Evolutionary conservation across 2,113 vertebrate species (phyloP).

Genomic region (Ascaphus truei): DNA sequence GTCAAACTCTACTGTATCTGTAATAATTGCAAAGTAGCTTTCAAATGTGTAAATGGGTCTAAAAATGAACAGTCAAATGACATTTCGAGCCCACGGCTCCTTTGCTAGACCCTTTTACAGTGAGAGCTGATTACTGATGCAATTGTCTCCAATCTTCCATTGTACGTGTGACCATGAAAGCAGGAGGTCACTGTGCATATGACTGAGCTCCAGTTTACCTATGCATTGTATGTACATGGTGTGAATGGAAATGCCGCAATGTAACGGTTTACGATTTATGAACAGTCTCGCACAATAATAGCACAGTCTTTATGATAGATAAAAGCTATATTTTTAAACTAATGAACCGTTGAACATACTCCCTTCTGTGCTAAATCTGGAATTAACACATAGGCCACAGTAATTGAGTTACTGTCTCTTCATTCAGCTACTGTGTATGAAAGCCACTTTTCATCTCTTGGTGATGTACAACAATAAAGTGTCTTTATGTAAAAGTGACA

Average conservation of each 20-base stretch:
- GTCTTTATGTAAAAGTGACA: conserved; percentile 36
- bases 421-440: conserved; percentile 40
- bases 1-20: conserved; percentile 16
- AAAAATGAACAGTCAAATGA: conserved; percentile 25
- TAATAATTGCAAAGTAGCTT: conserved; percentile 18
- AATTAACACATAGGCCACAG: conserved; percentile 45
- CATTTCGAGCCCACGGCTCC: conserved; percentile 15
- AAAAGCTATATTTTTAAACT: not conserved
- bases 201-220: not conserved
- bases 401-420: conserved; percentile 42
- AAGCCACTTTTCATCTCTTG: conserved; percentile 50
- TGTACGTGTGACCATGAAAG: conserved; percentile 7
- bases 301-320: conserved; percentile 18
- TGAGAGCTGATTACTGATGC: conserved; percentile 19
- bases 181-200: conserved; percentile 10
- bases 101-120: conserved; percentile 17
- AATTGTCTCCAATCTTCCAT: conserved; percentile 13
- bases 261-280: conserved; percentile 37
- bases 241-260: conserved; percentile 10
- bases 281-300: conserved; percentile 33
- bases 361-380: conserved; percentile 42
- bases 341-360: conserved; percentile 39
- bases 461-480: conserved; percentile 33
- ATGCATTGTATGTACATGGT: conserved; percentile 6
- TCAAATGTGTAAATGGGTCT: conserved; percentile 12